Percentiles rank a stretch among this genome's conserved stretches.
Evolutionary conservation across 2,888 invertebrate species (phyloP).

Genomic region (Dinocampus coccinellae): DNA sequence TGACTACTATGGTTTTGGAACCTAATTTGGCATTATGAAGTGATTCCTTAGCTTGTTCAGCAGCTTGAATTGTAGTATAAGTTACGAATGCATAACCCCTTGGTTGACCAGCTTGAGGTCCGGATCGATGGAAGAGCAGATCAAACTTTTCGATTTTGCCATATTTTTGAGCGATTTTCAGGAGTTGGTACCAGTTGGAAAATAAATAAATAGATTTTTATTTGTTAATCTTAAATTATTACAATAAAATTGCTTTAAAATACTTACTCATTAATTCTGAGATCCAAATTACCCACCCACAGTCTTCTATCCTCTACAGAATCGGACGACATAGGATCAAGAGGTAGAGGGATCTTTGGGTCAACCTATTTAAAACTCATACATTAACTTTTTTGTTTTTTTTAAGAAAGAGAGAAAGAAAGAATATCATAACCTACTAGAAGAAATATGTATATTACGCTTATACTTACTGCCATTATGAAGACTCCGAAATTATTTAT

Average conservation of each 20-base stretch:
- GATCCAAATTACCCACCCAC: slow-evolving; percentile 94
- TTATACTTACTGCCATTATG: neutral
- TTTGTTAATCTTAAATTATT: slow-evolving; percentile 28
- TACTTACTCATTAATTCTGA: slow-evolving; percentile 94
- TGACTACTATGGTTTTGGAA: slow-evolving; percentile 81
- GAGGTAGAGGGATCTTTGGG: slow-evolving; percentile 71
- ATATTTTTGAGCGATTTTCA: slow-evolving; percentile 96
- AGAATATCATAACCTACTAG: too few species aligned
- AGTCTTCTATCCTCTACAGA: slow-evolving; percentile 79
- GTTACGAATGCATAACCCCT: slow-evolving; percentile 95
- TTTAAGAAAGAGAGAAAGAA: too few species aligned
- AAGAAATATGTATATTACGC: too few species aligned
- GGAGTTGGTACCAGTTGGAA: slow-evolving; percentile 91
- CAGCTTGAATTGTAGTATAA: slow-evolving; percentile 78
- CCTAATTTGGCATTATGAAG: slow-evolving; percentile 83
- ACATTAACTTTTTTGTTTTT: too few species aligned
- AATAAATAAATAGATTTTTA: slow-evolving; percentile 58
- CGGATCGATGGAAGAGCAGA: slow-evolving; percentile 92
- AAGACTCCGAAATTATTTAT: neutral
- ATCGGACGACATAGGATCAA: slow-evolving; percentile 73
- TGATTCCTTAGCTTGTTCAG: slow-evolving; percentile 78
- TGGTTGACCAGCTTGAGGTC: slow-evolving; percentile 89
- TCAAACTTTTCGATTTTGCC: slow-evolving; percentile 96
- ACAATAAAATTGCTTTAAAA: slow-evolving; percentile 36
- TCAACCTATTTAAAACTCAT: too few species aligned